Percentiles rank a stretch among this genome's conserved stretches.
Conservation (phyloP, 2,888 invertebrate species). For the Galerucella calmariensis region DNA sequence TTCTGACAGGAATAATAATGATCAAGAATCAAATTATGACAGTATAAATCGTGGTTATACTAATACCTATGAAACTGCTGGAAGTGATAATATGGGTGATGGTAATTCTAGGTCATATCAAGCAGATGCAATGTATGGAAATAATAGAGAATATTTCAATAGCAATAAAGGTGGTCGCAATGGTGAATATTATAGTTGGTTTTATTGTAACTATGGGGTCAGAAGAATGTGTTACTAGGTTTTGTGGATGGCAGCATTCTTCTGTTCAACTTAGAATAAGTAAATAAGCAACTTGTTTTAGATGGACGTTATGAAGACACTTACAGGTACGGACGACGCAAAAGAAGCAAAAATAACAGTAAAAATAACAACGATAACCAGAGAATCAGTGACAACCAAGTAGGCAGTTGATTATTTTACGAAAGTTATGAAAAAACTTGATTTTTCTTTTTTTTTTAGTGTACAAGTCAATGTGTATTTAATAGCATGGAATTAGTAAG, state of each 20-base stretch:
- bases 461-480: slow-evolving; percentile 62
- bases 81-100: slow-evolving; percentile 4
- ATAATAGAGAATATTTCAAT: slow-evolving; percentile 23
- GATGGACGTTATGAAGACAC: slow-evolving; percentile 22
- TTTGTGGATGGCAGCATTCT: too few species aligned
- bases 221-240: too few species aligned
- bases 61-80: neutral
- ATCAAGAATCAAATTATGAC: neutral
- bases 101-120: slow-evolving; percentile 1
- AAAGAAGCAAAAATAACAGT: slow-evolving; percentile 23
- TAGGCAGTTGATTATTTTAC: slow-evolving; percentile 1
- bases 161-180: neutral
- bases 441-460: slow-evolving; percentile 52
- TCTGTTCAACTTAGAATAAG: too few species aligned
- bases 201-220: too few species aligned
- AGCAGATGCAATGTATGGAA: slow-evolving; percentile 18
- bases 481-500: slow-evolving; percentile 62
- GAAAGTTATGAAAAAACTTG: neutral
- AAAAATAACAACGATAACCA: slow-evolving; percentile 22
- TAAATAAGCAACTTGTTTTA: slow-evolving; percentile 2
- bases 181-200: neutral
- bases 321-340: slow-evolving; percentile 26
- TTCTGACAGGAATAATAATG: neutral
- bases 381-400: slow-evolving; percentile 34
- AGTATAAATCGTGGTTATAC: neutral